Conservation (phyloP, 2,113 vertebrate genomes). For the Chrysemys picta region DNA sequence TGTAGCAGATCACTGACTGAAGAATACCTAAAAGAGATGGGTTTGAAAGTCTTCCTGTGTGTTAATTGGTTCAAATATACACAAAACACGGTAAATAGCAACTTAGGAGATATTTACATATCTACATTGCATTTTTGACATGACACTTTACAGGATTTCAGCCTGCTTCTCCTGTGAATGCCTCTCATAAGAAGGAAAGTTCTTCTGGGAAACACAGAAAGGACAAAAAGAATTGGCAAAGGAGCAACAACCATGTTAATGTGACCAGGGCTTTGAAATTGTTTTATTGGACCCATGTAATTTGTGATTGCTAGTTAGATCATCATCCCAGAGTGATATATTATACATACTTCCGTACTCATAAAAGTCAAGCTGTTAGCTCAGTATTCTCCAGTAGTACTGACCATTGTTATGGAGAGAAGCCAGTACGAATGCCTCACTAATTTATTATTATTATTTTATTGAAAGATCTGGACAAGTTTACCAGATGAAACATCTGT, state of each 20-base stretch:
- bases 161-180: not conserved
- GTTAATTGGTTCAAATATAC: conserved; percentile 30
- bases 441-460: not conserved
- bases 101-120: not conserved
- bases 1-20: not conserved
- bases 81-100: not conserved
- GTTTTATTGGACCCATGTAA: conserved; percentile 17
- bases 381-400: not conserved
- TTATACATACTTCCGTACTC: not conserved
- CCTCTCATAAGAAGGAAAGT: not conserved
- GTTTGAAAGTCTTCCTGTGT: not conserved
- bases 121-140: not conserved
- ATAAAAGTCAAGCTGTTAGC: not conserved
- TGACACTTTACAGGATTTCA: not conserved
- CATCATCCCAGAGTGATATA: not conserved
- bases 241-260: conserved; percentile 9
- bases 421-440: not conserved
- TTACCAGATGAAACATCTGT: conserved; percentile 68
- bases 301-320: not conserved
- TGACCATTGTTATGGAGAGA: not conserved
- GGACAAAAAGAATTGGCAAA: not conserved
- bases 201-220: not conserved
- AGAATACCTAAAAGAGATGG: not conserved
- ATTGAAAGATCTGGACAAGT: conserved; percentile 25
- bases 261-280: not conserved